Evolutionary conservation across 2,888 invertebrate species (phyloP), one percentile per base, ranked within the genome.

Genomic region (Eupsilia transversa): DNA sequence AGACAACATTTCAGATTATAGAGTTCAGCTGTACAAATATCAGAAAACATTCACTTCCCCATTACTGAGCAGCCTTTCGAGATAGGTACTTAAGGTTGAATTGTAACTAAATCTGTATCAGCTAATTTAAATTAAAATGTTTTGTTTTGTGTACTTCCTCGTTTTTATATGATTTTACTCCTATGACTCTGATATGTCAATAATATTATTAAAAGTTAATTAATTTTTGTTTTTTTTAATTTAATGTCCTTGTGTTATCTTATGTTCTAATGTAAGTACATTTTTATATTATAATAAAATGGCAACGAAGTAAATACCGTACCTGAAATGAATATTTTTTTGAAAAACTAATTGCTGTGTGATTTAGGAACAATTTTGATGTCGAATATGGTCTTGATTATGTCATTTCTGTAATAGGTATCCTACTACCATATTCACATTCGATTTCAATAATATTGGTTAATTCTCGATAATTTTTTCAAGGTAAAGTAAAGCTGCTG

Each of bases 11-110:
- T 64, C 61, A 72, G 79, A 83, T 78, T 84, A 83, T 80, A 74
- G 76, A 82, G 72, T 73, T 61, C 68, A 74, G 59, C 71, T 69
- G 68, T 76, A 81, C 66, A 73, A 67, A 63, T 64, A 68, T 73
- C 67, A 72, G 59, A 74, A 79, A 72, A 68, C 70, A 57, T 77
- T 56, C 46, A 59, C 52, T 70, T 77, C 76, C 77, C 74, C 74
- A 76, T 75, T 79, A 77, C 78, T 82, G 84, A 84, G 85, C 90
- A 90, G 90, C 89, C 89, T 88, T 89, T 87, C 84, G 54, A 81
- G 75, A 84, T 78, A 81, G 75, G 83, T 78, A 84, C 52, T 9
- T 12, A 74, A 27, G 41, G 49, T 57, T 74, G 41, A 65, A 64
- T 27, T 65, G 49, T 27, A 74, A 52, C 57, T 65, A 57, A 49